Base-by-base conservation (phyloP, 2,113 vertebrate species). In the Aspiorhynchus laticeps region DNA sequence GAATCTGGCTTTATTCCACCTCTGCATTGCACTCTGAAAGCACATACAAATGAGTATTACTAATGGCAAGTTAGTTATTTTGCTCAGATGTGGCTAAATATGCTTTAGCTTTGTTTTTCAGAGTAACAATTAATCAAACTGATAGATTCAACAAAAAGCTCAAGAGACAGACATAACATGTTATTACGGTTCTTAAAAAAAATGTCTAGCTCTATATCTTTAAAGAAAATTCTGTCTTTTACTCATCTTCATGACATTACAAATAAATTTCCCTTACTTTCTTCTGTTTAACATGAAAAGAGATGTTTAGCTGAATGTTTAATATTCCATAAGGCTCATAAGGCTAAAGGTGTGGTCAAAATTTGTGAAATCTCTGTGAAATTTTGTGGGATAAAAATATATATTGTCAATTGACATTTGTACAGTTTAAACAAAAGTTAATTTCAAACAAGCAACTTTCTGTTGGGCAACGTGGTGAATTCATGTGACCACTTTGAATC, bases 1-100 rank as follows among this genome's bases (percentile, higher is more conserved):
- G 15, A 38, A 83, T 79, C 59, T 74, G 48, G 33, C 28, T 59
- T 80, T 41, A 79, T 78, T 83, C 51, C 77, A 69, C 31, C 36
- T 48, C 31, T 41, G 31, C 21, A 74, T 31, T 74, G 10, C 10
- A 36, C 31, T 73, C 82, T 36, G 31, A 24, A 84, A 84, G 56
- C 82, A 56, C 10, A 24, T 74, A 53, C 31, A 56, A 41, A 56
- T 56, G 2, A 74, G 21, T 6, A 41, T 84, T 74, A 51, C 28
- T 74, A 53, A 19, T 36, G 31, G 41, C 1, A 69, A 24, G 43
- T 31, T 31, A 71, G 81, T 31, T 31, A 84, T 84, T 84, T 84
- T 38, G 7, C 38, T 73, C 82, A 74, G 31, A 26, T 4, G 9
- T 53, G 6, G 31, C 24, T 17, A 56, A 26, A 56, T 74, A 41